Base-by-base conservation (phyloP, 2,113 vertebrate genomes). In the Oceanodroma tethys region DNA sequence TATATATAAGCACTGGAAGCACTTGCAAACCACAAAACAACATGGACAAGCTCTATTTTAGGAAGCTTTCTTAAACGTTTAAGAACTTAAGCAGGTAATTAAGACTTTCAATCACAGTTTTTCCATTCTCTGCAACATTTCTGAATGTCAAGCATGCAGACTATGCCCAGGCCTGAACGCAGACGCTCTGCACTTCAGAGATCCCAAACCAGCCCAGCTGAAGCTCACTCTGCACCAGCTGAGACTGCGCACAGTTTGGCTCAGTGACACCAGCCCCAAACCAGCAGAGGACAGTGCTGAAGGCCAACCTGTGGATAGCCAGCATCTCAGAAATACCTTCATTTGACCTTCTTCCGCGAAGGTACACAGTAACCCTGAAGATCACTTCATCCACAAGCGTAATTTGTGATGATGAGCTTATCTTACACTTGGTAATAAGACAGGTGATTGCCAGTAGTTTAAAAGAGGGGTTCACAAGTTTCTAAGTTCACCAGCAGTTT, bases 31-130 rank as follows among this genome's bases (percentile, higher is more conserved):
- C 70, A 67, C 55, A 91, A 66, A 82, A 43, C 45, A 83, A 34
- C 21, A 82, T 2, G 48, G 81, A 62, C 1, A 3, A 76, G 63
- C 23, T 62, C 55, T 60, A 84, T 96, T 94, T 95, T 83, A 91
- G 63, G 34, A 95, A 88, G 79, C 71, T 16, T 86, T 81, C 91
- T 72, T 85, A 93, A 94, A 94, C 11, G 3, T 79, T 27, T 71
- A 88, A 56, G 82, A 92, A 56, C 42, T 58, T 78, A 40, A 95
- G 86, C 66, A 73, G 81, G 84, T 92, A 96, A 86, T 92, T 88
- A 89, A 91, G 79, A 93, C 81, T 86, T 86, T 94, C 89, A 86
- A 53, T 72, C 67, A 81, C 63, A 65, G n/a, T 60, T 91, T 86
- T 90, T 82, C 89, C 84, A 81, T 84, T 85, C 81, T 91, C 78